Evolutionary conservation across 1,140 invertebrate species (phyloP).

Genomic region (Scaptomyza graminum): DNA sequence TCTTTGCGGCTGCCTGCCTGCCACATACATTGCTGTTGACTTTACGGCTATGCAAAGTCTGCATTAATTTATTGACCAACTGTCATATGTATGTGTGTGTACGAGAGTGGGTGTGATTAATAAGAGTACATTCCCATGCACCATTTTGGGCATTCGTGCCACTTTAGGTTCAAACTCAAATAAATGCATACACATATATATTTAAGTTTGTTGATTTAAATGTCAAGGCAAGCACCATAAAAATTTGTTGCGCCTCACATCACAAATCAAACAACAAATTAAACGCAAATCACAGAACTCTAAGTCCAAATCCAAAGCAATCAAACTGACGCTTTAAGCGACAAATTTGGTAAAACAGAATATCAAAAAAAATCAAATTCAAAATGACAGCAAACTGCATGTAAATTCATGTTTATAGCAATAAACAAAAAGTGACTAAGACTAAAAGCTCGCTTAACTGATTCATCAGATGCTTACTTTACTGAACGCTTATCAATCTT

Average conservation of each 20-base stretch:
- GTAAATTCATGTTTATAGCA: conserved; percentile 46
- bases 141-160: conserved; percentile 40
- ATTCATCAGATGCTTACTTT: conserved; percentile 7
- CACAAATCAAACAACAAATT: conserved; percentile 47
- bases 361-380: conserved; percentile 6
- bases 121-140: conserved; percentile 38
- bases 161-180: neutral
- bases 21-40: conserved; percentile 57
- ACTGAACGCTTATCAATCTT: neutral
- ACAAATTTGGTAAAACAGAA: conserved; percentile 54
- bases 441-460: neutral
- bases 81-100: conserved; percentile 26
- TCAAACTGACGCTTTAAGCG: conserved; percentile 38
- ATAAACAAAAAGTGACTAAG: conserved; percentile 18
- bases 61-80: conserved; percentile 51
- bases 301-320: conserved; percentile 38
- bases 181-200: conserved; percentile 10
- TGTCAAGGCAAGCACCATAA: conserved; percentile 63
- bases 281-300: conserved; percentile 35
- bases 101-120: conserved; percentile 55
- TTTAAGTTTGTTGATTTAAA: conserved; percentile 45
- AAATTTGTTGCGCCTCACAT: conserved; percentile 18
- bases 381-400: conserved; percentile 46
- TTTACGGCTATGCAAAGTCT: conserved; percentile 77
- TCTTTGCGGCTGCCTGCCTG: conserved; percentile 20